phyloP scores from a whole-genome alignment of 2,113 vertebrate genomes.

The Ptychochromis oligacanthus region DNA sequence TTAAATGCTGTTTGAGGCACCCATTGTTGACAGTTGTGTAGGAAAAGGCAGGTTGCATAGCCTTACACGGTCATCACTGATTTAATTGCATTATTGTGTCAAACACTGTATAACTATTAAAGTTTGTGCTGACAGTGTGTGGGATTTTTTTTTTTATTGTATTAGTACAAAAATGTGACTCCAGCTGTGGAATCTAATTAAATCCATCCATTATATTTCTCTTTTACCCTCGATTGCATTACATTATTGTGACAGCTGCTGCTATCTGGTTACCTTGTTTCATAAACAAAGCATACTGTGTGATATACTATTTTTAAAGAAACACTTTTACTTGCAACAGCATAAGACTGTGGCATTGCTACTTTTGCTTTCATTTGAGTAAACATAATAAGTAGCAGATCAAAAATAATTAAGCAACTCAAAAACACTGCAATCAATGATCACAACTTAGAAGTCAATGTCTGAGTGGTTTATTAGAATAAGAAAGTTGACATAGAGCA shows the following conservation, averaged over 20 bases:
- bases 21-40: too few relatives aligned
- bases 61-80: neutral
- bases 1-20: neutral
- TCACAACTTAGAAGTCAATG: slow-evolving; percentile 43
- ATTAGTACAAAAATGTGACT: neutral
- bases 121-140: neutral
- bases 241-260: neutral
- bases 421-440: slow-evolving; percentile 12
- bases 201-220: neutral
- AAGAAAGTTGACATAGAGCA: slow-evolving; percentile 82
- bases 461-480: slow-evolving; percentile 82
- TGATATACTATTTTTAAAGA: neutral
- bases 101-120: neutral
- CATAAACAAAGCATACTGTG: neutral
- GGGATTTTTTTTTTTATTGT: neutral
- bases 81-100: neutral
- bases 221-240: neutral
- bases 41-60: neutral
- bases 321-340: neutral
- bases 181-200: slow-evolving; percentile 13
- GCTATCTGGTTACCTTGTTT: neutral
- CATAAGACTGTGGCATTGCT: too few relatives aligned
- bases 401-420: neutral
- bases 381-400: neutral
- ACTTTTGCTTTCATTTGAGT: neutral